Percentiles rank a stretch among this genome's conserved stretches.
phyloP scores from a whole-genome alignment of 2,888 invertebrate species.

The Iselma pallidipennis region DNA sequence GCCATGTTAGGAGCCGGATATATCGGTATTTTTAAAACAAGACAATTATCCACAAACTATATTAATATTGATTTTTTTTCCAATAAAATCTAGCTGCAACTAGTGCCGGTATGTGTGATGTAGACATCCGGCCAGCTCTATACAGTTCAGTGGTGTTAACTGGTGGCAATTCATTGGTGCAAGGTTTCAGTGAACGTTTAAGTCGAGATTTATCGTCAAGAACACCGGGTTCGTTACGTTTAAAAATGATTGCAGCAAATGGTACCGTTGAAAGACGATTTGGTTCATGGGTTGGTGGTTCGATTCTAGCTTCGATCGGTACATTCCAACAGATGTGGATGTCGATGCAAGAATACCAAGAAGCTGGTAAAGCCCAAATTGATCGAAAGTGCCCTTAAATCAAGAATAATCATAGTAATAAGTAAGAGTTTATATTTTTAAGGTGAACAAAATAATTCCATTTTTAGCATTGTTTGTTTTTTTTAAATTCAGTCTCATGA shows the following conservation, averaged over 20 bases:
- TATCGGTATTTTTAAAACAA: conserved; percentile 68
- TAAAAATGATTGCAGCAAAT: conserved; percentile 92
- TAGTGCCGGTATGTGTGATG: conserved; percentile 95
- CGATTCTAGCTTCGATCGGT: conserved; percentile 96
- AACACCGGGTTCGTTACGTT: conserved; percentile 90
- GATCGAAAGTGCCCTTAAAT: conserved; percentile 89
- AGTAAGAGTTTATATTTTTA: conserved; percentile 5
- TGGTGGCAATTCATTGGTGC: conserved; percentile 90
- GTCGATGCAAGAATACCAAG: conserved; percentile 98
- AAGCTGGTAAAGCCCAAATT: conserved; percentile 94
- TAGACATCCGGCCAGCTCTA: conserved; percentile 93
- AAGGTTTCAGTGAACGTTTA: conserved; percentile 93
- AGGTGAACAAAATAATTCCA: conserved; percentile 1
- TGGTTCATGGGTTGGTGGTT: conserved; percentile 98
- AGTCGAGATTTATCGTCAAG: conserved; percentile 83
- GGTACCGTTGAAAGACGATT: conserved; percentile 90
- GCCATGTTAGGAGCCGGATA: conserved; percentile 90
- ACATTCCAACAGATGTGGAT: conserved; percentile 99
- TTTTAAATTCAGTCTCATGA: conserved; percentile 5
- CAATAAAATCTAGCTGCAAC: conserved; percentile 62
- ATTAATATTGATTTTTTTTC: conserved; percentile 16
- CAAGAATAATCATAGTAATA: conserved; percentile 6
- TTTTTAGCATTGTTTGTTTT: not conserved
- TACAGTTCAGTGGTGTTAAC: conserved; percentile 95
- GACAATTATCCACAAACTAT: no score